Evolutionary conservation across 2,113 vertebrate genomes (phyloP), one percentile per base, ranked within the genome.

Genomic region (Nicator chloris): DNA sequence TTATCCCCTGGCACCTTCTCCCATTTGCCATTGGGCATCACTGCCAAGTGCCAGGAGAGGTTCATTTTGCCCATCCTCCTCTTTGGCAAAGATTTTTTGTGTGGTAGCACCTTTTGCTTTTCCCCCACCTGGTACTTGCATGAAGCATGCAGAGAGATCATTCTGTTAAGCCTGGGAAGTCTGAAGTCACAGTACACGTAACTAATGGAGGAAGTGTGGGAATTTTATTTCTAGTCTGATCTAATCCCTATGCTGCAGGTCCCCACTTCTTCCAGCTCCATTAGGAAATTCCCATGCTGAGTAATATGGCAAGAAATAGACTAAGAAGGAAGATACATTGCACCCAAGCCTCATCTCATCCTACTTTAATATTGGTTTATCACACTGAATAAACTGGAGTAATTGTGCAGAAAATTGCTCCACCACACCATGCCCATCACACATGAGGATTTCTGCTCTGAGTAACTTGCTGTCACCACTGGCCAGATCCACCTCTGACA

Each of bases 351-450:
- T 73, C 69, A 49, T 66, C 35, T 56, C 35, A n/a, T 63, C 65
- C 12, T 70, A 11, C 83, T 91, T 86, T 79, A 79, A 30, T 75
- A 65, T 23, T 64, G 28, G 60, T 63, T 93, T 91, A 95, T 85
- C 86, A 61, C 86, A 65, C 77, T 82, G 86, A 88, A 87, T 92
- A 87, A 96, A 72, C 86, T 87, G 83, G 45, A 82, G 86, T 61
- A 95, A 89, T 91, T 71, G 89, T 91, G 94, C 86, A 93, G 93
- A 92, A 96, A 97, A 95, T 89, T 60, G 42, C 23, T 95, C 63
- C 35, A 82, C 66, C 59, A 54, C 45, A 79, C 47, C 78, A 39
- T 20, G 84, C 65, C 93, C 66, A 79, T 35, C 54, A 77, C 42
- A 33, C 64, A 56, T 7, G 70, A 92, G 84, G 73, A 88, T 87